Base-by-base conservation (phyloP, 2,797 vertebrate species). In the Poeciliopsis paucimaculata region DNA sequence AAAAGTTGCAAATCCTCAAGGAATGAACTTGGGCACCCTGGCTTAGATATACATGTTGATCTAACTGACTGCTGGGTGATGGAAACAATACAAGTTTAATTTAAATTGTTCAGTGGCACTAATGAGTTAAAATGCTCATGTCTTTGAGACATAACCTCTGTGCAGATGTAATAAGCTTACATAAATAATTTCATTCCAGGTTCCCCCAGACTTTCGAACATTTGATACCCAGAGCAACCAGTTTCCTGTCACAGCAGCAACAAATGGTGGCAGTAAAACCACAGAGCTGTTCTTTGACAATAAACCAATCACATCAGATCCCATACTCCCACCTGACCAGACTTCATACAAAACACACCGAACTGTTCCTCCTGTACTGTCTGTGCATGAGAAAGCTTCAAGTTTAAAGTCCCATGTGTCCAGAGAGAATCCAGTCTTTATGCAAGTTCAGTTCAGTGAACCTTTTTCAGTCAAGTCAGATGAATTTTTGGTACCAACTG, bases 111-210 rank as follows among this genome's bases (percentile, higher is more conserved):
- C 16, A 4, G 36, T 78, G 31, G 71, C 73, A 23, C 71, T 88
- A 84, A 82, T 60, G 51, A 66, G 28, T 43, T 75, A n/a, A 76
- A 76, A 72, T 81, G 55, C 70, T 81, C 8, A 8, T 20, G 39
- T 31, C 51, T 36, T 72, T 72, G 1, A 41, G 60, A 76, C 68
- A 64, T 7, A 43, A 76, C 72, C 31, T 39, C 23, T 66, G 15
- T 0, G 4, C 36, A 70, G 11, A 77, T 31, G 41, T 8, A 34
- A 16, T 73, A 18, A 76, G 79, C 47, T 81, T 78, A 84, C 75
- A 78, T 41, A 81, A 77, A 68, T 81, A 8, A 80, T 95, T 94
- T 92, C 62, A 86, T 84, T 95, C 70, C 92, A 95, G 95, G 94
- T 77, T 86, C 28, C 64, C 72, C 86, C 76, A 84, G 75, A 85